Percentiles rank a stretch among this genome's conserved stretches.
Evolutionary conservation across 2,797 vertebrate species (phyloP).

Genomic region (Xenentodon cancila): DNA sequence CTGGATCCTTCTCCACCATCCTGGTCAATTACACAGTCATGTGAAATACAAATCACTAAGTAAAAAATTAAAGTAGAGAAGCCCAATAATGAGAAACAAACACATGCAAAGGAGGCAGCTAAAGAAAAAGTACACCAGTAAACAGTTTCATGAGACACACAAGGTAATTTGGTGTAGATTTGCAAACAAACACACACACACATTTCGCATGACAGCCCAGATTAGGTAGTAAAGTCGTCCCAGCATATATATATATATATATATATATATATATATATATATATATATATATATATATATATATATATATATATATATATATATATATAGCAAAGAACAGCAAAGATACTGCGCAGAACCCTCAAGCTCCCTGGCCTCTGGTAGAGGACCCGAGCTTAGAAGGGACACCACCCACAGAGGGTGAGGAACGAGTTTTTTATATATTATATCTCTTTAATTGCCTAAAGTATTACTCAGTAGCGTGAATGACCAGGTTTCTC

Average conservation of each 20-base stretch:
- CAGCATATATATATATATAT: no score
- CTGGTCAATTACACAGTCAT: conserved; percentile 46
- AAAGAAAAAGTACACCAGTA: conserved; percentile 40
- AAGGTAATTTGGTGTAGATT: conserved; percentile 38
- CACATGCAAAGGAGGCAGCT: conserved; percentile 26
- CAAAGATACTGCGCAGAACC: no score
- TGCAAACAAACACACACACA: conserved; percentile 16
- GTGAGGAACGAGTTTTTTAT: no score
- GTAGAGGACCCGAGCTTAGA: no score
- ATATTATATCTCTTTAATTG: conserved; percentile 21
- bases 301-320: no score
- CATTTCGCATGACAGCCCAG: conserved; percentile 11
- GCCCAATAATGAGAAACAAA: conserved; percentile 37
- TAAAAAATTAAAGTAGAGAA: conserved; percentile 21
- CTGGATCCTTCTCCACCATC: conserved; percentile 33
- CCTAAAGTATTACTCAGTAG: conserved; percentile 3
- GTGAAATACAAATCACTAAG: conserved; percentile 57
- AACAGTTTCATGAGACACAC: conserved; percentile 41
- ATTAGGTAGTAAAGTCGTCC: conserved; percentile 3
- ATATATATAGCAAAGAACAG: no score
- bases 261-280: no score
- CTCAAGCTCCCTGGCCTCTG: no score
- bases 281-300: no score
- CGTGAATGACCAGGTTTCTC: neutral
- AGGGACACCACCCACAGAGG: no score